These are phyloP conservation scores for Lepidurus arcticus DNA, from an alignment of 1,140 invertebrate species.

Conservation along the genomic window DNA sequence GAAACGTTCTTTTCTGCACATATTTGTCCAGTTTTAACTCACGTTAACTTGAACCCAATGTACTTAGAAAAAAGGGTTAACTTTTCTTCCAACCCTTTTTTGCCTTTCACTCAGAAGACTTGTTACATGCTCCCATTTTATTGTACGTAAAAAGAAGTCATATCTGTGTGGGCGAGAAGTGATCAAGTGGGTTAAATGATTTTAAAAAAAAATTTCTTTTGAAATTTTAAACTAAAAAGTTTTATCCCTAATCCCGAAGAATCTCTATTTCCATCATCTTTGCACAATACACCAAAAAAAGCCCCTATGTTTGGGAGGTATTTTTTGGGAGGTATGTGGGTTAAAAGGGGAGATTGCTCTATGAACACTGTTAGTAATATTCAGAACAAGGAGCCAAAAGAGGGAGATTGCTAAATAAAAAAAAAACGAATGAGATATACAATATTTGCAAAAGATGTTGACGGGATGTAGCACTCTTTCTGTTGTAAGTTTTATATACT, in stretches of 20 bases:
- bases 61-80: not conserved
- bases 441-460: not conserved
- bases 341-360: not conserved
- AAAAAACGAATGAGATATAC: not conserved
- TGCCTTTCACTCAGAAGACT: slow-evolving; percentile 1
- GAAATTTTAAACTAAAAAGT: not conserved
- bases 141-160: not conserved
- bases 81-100: slow-evolving; percentile 8
- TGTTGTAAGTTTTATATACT: not conserved
- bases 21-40: slow-evolving; percentile 9
- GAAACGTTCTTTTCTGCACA: not conserved
- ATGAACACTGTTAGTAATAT: not conserved
- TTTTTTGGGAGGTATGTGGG: too few relatives aligned
- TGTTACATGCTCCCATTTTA: not conserved
- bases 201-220: not conserved
- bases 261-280: slow-evolving; percentile 22
- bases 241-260: slow-evolving; percentile 10
- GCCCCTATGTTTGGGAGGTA: not conserved
- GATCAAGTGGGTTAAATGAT: not conserved
- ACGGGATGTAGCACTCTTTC: not conserved
- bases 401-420: not conserved
- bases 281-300: slow-evolving; percentile 16
- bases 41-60: slow-evolving; percentile 16
- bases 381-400: not conserved
- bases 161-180: not conserved